Evolutionary conservation across 2,888 invertebrate genomes (phyloP), one percentile per base, ranked within the genome.

Genomic region (Mystacides longicornis): DNA sequence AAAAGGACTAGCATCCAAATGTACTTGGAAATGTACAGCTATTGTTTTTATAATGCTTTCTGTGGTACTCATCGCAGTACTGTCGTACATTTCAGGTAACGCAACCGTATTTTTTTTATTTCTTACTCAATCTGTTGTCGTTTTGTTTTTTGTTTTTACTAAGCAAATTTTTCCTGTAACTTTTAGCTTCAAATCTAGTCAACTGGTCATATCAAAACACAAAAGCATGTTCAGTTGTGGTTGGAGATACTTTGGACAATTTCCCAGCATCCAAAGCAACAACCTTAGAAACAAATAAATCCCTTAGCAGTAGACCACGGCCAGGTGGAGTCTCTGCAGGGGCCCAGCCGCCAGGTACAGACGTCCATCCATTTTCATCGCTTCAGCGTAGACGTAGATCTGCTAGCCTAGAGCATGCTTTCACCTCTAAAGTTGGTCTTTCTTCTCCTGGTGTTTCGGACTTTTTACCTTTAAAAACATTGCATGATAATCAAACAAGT

Each of bases 21-120:
- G 95, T 75, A 89, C 91, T 62, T 94, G 94, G 91, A 89, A 89
- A 73, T 91, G 93, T 74, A 86, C 92, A 64, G 92, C 93, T 62
- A 88, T 95, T 69, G 84, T 88, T 64, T 87, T 92, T 70, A 87
- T 93, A 69, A 82, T 90, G 72, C 81, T 93, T 65, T 86, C 89
- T 65, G 83, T 90, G 65, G 81, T 90, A 67, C 81, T 94, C 65
- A 82, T 87, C 67, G 87, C 91, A 63, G 86, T 89, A 63, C 81
- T 93, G 64, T 85, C 88, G 64, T 92, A 92, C 76, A 86, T 94
- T 77, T 87, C 89, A 78, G 91, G 93, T 93, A 75, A 77, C 11
- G n/a, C n/a, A n/a, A n/a, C n/a, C n/a, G n/a, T n/a, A n/a, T n/a
- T n/a, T n/a, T 45, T 19, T 19, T 45, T n/a, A 37, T n/a, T 45